phyloP scores from a whole-genome alignment of 2,797 vertebrate genomes.

The Melanotaenia boesemani region DNA sequence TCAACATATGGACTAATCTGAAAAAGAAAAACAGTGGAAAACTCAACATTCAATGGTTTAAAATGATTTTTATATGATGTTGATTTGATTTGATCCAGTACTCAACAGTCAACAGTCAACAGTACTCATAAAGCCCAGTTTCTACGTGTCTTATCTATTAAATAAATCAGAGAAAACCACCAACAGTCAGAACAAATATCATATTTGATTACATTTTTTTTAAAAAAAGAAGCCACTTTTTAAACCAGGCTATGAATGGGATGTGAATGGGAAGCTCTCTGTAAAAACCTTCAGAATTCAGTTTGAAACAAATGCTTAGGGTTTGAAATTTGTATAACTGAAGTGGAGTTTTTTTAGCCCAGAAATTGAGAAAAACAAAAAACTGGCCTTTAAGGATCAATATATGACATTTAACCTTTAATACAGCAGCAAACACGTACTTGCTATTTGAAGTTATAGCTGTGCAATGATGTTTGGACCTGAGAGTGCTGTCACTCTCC shows the following conservation, averaged over 20 bases:
- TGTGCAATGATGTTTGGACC: background rate
- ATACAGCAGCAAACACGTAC: constrained; percentile 1
- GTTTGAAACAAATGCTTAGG: background rate
- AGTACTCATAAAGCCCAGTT: background rate
- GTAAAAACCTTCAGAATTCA: background rate
- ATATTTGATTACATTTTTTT: background rate
- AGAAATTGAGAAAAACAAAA: background rate
- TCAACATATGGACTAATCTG: background rate
- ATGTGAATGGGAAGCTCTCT: background rate
- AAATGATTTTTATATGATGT: background rate
- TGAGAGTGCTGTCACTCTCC: background rate
- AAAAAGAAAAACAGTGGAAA: background rate
- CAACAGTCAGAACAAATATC: background rate
- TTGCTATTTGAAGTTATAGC: background rate
- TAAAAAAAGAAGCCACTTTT: background rate
- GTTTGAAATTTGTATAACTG: background rate
- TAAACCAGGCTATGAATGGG: background rate
- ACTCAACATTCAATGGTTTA: background rate
- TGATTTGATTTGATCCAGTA: too few species aligned
- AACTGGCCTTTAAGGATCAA: constrained; percentile 11
- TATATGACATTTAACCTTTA: constrained; percentile 16
- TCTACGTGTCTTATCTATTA: background rate
- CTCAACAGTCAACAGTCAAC: too few species aligned
- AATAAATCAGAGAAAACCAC: background rate
- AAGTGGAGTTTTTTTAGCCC: background rate